A percentile compares a stretch with the other conserved stretches of the same genome.
phyloP scores from a whole-genome alignment of 2,797 vertebrate genomes.

The Malurus leucopterus region DNA sequence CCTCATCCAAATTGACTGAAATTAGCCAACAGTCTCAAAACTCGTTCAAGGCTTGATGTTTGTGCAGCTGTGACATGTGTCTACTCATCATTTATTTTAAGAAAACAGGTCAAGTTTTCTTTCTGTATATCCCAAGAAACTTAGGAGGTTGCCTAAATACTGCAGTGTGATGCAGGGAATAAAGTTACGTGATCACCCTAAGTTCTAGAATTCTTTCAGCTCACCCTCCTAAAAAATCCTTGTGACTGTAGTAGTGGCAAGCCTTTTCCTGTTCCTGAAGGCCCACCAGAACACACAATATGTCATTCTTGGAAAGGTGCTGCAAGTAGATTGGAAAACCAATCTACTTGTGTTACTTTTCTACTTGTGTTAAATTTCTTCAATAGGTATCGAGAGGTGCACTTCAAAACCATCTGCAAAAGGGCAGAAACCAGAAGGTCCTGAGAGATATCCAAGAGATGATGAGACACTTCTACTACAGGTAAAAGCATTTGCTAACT shows the following conservation, averaged over 20 bases:
- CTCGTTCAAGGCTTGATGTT: neutral
- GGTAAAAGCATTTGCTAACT: conserved; percentile 65
- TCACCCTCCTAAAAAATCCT: neutral
- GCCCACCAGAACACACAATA: neutral
- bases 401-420: conserved; percentile 57
- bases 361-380: conserved; percentile 4
- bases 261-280: neutral
- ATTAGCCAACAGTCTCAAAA: neutral
- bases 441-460: conserved; percentile 77
- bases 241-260: neutral
- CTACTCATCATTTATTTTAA: neutral
- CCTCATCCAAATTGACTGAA: neutral
- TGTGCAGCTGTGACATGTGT: neutral
- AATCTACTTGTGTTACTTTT: neutral
- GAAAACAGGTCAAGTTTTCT: neutral
- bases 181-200: neutral
- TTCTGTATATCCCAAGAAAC: neutral
- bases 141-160: neutral
- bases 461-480: conserved; percentile 83
- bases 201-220: neutral
- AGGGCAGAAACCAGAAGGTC: conserved; percentile 42
- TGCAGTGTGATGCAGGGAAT: neutral
- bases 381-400: conserved; percentile 56
- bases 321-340: neutral
- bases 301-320: neutral